phyloP scores from a whole-genome alignment of 2,888 invertebrate genomes.

The Esperia sulphurella region DNA sequence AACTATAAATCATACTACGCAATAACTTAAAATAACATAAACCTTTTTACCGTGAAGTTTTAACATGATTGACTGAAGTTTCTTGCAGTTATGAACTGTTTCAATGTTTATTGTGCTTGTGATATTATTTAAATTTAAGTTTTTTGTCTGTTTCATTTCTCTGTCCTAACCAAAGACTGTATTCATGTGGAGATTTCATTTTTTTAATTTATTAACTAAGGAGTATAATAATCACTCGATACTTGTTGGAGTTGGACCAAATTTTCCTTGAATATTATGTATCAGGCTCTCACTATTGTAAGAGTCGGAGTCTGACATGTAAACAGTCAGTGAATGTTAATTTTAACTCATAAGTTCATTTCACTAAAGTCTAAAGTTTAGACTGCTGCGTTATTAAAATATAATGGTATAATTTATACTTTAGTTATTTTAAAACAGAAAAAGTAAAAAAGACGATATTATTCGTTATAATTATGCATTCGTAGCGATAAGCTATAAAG shows the following conservation, averaged over 20 bases:
- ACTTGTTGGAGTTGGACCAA: conserved; percentile 72
- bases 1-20: neutral
- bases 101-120: conserved; percentile 66
- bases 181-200: conserved; percentile 53
- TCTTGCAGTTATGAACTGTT: conserved; percentile 30
- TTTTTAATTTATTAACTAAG: conserved; percentile 45
- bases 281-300: conserved; percentile 24
- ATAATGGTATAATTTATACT: conserved; percentile 40
- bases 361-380: conserved; percentile 32
- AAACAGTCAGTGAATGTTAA: conserved; percentile 35
- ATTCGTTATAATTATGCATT: conserved; percentile 59
- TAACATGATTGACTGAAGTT: conserved; percentile 29
- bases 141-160: conserved; percentile 53
- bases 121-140: conserved; percentile 73
- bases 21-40: neutral
- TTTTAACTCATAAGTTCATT: conserved; percentile 26
- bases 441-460: conserved; percentile 57
- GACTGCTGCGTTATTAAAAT: conserved; percentile 50
- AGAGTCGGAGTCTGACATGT: conserved; percentile 24
- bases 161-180: conserved; percentile 78
- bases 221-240: conserved; percentile 14
- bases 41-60: neutral
- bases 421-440: conserved; percentile 38
- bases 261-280: conserved; percentile 38
- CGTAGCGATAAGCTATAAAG: conserved; percentile 67